These are phyloP conservation scores for Morelia viridis DNA, from an alignment of 2,797 vertebrate genomes.

Conservation along the genomic window DNA sequence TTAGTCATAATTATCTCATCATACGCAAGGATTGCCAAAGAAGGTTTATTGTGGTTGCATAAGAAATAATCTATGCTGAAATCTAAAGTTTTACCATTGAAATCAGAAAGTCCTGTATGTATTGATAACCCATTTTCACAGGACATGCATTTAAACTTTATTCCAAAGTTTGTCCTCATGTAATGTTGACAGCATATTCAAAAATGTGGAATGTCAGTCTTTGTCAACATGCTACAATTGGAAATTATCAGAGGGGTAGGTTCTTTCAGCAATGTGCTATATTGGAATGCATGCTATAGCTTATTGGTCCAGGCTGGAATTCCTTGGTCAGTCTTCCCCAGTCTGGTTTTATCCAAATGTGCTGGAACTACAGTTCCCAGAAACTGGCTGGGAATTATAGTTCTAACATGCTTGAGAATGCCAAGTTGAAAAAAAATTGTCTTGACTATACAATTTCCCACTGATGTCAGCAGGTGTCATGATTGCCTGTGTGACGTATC, in stretches of 20 bases:
- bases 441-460: background rate
- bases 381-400: background rate
- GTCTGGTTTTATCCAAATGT: too few relatives aligned
- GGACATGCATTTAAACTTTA: background rate
- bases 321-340: background rate
- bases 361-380: background rate
- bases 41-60: background rate
- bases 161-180: background rate
- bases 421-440: background rate
- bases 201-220: background rate
- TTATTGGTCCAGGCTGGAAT: background rate
- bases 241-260: background rate
- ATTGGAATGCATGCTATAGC: background rate
- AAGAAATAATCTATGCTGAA: background rate
- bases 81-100: background rate
- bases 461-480: background rate
- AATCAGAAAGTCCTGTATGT: background rate
- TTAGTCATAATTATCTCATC: background rate
- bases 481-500: background rate
- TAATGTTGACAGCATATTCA: slow-evolving; percentile 1
- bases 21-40: background rate
- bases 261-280: background rate
- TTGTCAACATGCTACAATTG: slow-evolving; percentile 5
- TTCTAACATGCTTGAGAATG: background rate
- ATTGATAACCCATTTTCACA: background rate